These are phyloP conservation scores for Poecile atricapillus DNA, from an alignment of 2,113 vertebrate species.

Conservation along the genomic window DNA sequence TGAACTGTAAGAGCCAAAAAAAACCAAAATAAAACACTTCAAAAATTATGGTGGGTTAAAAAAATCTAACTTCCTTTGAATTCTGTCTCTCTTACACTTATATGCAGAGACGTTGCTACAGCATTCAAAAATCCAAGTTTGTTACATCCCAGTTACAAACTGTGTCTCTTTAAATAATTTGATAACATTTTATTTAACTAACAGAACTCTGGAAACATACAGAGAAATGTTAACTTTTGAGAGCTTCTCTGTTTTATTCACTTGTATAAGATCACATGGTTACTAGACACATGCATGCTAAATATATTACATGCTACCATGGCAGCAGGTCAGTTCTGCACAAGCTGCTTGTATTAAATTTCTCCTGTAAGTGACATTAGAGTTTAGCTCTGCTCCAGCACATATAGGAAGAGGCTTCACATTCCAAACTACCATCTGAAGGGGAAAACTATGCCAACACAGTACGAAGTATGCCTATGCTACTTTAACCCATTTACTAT, in stretches of 20 bases:
- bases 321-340: constrained; percentile 32
- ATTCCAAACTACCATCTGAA: constrained; percentile 36
- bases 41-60: not conserved
- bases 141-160: not conserved
- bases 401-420: constrained; percentile 22
- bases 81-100: not conserved
- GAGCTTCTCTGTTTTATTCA: not conserved
- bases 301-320: constrained; percentile 20
- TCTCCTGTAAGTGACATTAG: constrained; percentile 27
- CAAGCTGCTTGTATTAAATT: constrained; percentile 44
- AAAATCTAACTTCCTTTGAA: not conserved
- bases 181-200: not conserved
- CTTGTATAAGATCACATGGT: not conserved
- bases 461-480: not conserved
- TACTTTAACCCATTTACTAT: constrained; percentile 49
- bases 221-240: not conserved
- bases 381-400: constrained; percentile 18
- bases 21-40: not conserved
- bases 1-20: not conserved
- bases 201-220: not conserved
- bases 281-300: constrained; percentile 18
- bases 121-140: not conserved
- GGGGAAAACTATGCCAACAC: not conserved
- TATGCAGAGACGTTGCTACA: not conserved
- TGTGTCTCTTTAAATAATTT: not conserved